Percentiles rank a stretch among this genome's conserved stretches.
Evolutionary conservation across 2,888 invertebrate genomes (phyloP).

Genomic region (Machimus rusticus): DNA sequence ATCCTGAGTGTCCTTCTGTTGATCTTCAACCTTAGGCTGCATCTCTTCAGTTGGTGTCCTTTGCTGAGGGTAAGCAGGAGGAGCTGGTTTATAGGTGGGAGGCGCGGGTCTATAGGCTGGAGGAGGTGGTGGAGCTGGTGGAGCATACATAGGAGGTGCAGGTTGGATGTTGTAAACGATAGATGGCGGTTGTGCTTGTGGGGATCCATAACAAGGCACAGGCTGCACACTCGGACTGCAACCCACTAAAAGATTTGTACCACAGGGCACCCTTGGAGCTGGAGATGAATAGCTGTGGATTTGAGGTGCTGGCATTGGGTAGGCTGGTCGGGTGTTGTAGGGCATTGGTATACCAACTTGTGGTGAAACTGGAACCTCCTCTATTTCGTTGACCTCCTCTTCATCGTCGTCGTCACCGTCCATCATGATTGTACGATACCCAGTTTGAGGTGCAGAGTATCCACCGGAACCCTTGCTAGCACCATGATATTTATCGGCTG

Average conservation of each 20-base stretch:
- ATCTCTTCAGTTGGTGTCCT: not conserved
- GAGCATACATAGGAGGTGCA: not conserved
- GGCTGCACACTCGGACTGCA: constrained; percentile 40
- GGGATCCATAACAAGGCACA: constrained; percentile 37
- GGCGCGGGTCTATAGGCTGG: not conserved
- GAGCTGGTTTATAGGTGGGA: not conserved
- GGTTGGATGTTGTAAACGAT: not conserved
- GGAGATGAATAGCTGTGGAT: constrained; percentile 39
- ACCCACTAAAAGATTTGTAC: constrained; percentile 36
- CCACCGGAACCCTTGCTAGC: not conserved
- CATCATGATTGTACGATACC: not conserved
- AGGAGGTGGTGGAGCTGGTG: not conserved
- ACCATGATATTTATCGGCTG: not conserved
- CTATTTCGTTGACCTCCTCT: not conserved
- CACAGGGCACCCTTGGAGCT: constrained; percentile 40
- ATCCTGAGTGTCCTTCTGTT: not conserved
- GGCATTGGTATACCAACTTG: not conserved
- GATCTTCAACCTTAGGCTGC: not conserved
- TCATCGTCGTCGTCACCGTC: not conserved
- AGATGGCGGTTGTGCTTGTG: not conserved
- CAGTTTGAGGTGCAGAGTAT: not conserved
- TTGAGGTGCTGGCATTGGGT: constrained; percentile 4
- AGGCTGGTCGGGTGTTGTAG: not conserved
- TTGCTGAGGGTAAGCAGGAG: not conserved
- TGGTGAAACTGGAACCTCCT: not conserved